phyloP scores from a whole-genome alignment of 2,113 vertebrate species.

The Corythaixoides concolor region DNA sequence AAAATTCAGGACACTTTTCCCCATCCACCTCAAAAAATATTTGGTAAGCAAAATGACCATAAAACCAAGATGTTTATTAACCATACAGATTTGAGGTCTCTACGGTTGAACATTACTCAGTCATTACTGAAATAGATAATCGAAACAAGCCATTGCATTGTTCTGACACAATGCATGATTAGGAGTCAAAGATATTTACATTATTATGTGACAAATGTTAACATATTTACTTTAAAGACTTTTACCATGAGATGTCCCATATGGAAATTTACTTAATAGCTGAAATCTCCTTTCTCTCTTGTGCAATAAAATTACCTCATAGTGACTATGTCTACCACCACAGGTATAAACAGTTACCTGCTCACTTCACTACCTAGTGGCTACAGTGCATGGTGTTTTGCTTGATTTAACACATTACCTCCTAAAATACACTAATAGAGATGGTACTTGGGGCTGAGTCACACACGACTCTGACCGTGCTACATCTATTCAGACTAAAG shows the following conservation, averaged over 20 bases:
- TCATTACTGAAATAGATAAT: background rate
- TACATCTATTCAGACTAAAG: background rate
- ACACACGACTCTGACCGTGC: background rate
- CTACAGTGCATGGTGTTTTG: background rate
- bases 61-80: background rate
- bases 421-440: background rate
- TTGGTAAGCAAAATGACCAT: background rate
- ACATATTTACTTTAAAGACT: background rate
- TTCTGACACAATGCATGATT: background rate
- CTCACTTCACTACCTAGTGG: background rate
- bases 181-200: background rate
- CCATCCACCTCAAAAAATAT: background rate
- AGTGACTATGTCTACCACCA: background rate
- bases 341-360: background rate
- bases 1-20: background rate
- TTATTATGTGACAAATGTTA: background rate
- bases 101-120: background rate
- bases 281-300: background rate
- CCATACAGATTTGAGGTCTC: background rate
- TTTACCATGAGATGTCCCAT: background rate
- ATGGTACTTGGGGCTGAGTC: background rate
- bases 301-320: background rate
- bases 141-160: background rate
- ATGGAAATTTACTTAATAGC: background rate
- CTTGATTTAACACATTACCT: background rate